Conservation (phyloP, 2,888 invertebrate genomes). For the Limnephilus auricula region DNA sequence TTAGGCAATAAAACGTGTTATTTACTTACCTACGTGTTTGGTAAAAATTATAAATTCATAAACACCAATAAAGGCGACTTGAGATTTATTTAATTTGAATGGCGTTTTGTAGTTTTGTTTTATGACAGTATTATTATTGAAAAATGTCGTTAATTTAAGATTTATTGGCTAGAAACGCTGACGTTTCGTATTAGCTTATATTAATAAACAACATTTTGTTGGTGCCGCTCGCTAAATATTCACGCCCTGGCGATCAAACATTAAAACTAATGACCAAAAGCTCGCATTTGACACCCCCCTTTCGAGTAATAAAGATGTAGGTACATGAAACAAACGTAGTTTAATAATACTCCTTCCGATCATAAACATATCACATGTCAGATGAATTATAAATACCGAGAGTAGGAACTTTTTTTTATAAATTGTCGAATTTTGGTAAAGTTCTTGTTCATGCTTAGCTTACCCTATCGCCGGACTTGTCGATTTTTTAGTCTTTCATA, state of each 20-base stretch:
- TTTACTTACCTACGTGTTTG: conserved; percentile 2
- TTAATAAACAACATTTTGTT: conserved; percentile 22
- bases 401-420: neutral
- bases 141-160: neutral
- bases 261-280: conserved; percentile 48
- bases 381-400: conserved; percentile 58
- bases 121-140: conserved; percentile 2
- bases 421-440: conserved; percentile 36
- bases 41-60: neutral
- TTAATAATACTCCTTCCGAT: conserved; percentile 59
- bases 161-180: conserved; percentile 17
- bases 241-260: conserved; percentile 46
- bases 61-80: neutral
- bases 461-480: conserved; percentile 9
- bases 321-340: conserved; percentile 49
- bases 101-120: neutral
- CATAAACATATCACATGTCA: conserved; percentile 63
- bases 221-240: conserved; percentile 22
- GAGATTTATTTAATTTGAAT: neutral
- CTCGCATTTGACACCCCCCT: conserved; percentile 50
- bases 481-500: neutral
- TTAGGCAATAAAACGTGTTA: neutral
- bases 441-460: conserved; percentile 39
- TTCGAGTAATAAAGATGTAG: conserved; percentile 54
- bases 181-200: conserved; percentile 28